phyloP scores from a whole-genome alignment of 2,113 vertebrate genomes.

The Mesoclemmys tuberculata region DNA sequence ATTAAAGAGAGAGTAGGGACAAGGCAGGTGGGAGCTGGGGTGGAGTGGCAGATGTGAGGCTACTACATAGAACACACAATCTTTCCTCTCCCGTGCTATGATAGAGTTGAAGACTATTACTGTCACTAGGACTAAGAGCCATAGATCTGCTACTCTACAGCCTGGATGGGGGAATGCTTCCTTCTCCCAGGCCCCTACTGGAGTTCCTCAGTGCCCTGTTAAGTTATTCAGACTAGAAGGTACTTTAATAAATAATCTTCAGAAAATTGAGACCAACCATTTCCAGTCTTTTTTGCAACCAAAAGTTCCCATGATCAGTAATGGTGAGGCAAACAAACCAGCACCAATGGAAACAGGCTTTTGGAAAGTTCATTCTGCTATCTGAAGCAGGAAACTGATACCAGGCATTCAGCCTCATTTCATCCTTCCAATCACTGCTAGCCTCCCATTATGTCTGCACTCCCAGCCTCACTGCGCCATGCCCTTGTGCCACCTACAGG shows the following conservation, averaged over 20 bases:
- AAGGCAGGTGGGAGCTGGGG: background rate
- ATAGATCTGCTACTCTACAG: background rate
- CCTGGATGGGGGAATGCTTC: background rate
- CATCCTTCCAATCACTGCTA: background rate
- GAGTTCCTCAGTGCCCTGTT: background rate
- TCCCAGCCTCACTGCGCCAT: background rate
- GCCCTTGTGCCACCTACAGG: background rate
- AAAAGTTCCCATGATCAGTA: background rate
- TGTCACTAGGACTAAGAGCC: background rate
- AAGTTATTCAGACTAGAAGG: background rate
- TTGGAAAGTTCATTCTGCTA: background rate
- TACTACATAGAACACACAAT: background rate
- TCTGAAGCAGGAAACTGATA: background rate
- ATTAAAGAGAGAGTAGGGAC: background rate
- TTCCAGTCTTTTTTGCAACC: background rate
- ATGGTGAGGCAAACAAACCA: background rate
- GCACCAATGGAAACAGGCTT: background rate
- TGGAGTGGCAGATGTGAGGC: background rate
- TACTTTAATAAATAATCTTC: background rate
- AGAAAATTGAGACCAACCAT: background rate
- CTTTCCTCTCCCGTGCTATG: background rate
- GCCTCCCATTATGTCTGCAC: background rate
- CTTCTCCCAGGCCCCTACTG: background rate
- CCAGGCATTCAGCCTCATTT: background rate
- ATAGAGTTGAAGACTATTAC: background rate